Base-by-base conservation (phyloP, 2,888 invertebrate genomes). In the Eupithecia abbreviata region DNA sequence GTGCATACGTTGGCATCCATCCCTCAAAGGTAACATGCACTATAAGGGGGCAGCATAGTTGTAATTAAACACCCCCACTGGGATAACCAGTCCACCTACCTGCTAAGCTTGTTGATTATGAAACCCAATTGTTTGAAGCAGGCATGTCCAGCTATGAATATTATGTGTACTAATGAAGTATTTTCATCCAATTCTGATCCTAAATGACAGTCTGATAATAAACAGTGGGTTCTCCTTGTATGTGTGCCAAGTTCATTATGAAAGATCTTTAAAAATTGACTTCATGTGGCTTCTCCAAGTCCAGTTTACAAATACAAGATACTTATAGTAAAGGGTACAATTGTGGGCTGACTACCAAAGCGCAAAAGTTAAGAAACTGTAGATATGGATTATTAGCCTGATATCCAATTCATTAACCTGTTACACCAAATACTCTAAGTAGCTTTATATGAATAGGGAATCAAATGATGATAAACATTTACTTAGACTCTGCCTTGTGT, bases 1-100 rank as follows among this genome's bases (percentile, higher is more conserved):
- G 98, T 84, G 99, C 99, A 73, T 98, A 99, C 90, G 99, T 99
- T 83, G 99, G 99, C 89, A 99, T 99, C 91, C 99, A 99, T 92
- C 99, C 99, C 83, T 99, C 99, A 86, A 99, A 99, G 96, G 98
- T 98, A 95, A 79, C 70, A 71, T 45, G 41, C 45, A 13, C 41
- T 65, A 13, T 0, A 0, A 58, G 9, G 15, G 13, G 4, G 15
- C 15, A 51, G 15, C 13, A 30, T 30, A 15, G 51, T n/a, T 55
- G 55, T 9, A 55, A 3, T 55, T n/a, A 2, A 15, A 51, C 51
- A n/a, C 51, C 51, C n/a, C 6, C 5, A n/a, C 51, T 51, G 15
- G 2, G 3, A 51, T 51, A 15, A 51, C 51, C 51, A n/a, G n/a
- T 51, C 49, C n/a, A 6, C 5, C 15, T n/a, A 6, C 5, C 15